Evolutionary conservation across 2,797 vertebrate species (phyloP), one percentile per base, ranked within the genome.

Genomic region (Neosilurus mollespiculum): DNA sequence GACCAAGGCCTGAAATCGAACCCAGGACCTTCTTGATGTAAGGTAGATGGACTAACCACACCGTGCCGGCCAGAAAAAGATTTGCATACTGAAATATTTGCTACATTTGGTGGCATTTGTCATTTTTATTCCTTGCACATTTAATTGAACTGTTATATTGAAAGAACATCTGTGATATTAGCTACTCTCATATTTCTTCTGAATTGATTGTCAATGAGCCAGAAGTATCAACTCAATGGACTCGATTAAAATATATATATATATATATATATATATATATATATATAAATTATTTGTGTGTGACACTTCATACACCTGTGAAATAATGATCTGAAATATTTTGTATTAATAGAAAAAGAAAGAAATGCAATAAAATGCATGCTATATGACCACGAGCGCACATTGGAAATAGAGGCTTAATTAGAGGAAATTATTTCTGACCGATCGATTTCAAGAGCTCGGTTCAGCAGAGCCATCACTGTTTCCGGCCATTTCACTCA

Each of bases 361-460:
- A 71, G 18, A 22, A 80, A 43, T 62, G 43, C 34, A 67, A 81
- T 76, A 76, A 65, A 61, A 51, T n/a, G 26, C 59, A 66, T 26
- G 80, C 66, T 83, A 66, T 64, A 69, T 83, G 73, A 80, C n/a
- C 80, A 84, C 30, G 43, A 81, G 70, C 66, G 72, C 80, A 82
- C 78, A 70, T 20, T 78, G 77, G 78, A 88, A 82, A 87, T 67
- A 78, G 83, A 78, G 65, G 78, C 61, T 84, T 78, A 59, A 81
- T 87, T 69, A 66, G 81, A 81, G 86, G 85, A 87, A 86, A 82
- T 86, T 80, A 87, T 90, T 88, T 89, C 87, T 87, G 85, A 81
- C 88, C 85, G 86, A 88, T 87, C 84, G 84, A 89, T 90, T 88
- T 88, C 79, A 87, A 83, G 67, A 75, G 77, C 70, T 86, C 70